Evolutionary conservation across 2,113 vertebrate genomes (phyloP).

Genomic region (Macrotis lagotis): DNA sequence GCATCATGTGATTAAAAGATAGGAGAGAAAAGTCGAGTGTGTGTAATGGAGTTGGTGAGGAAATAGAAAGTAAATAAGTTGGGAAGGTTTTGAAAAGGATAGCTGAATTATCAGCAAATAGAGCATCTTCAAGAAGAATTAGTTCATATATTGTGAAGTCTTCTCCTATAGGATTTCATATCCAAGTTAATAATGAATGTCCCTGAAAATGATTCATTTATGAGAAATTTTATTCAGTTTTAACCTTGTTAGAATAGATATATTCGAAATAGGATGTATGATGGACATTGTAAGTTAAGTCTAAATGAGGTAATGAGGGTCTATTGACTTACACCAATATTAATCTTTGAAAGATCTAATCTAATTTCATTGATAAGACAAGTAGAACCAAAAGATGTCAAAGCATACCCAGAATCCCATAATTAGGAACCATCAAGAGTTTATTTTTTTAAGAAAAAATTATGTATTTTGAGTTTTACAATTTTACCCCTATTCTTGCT

Average conservation of each 20-base stretch:
- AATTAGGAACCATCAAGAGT: not conserved
- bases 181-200: not conserved
- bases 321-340: not conserved
- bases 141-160: not conserved
- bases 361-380: not conserved
- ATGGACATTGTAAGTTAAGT: not conserved
- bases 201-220: not conserved
- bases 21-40: not conserved
- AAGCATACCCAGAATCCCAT: not conserved
- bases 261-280: not conserved
- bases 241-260: too few species aligned
- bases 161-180: not conserved
- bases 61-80: not conserved
- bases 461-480: too few species aligned
- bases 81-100: not conserved
- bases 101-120: not conserved
- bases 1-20: not conserved
- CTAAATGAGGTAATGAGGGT: not conserved
- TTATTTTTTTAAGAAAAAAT: too few species aligned
- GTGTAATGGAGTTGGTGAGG: not conserved
- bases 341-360: not conserved
- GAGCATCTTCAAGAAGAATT: not conserved
- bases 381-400: not conserved
- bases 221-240: not conserved
- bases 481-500: too few species aligned